Percentiles rank a stretch among this genome's conserved stretches.
phyloP scores from a whole-genome alignment of 2,797 vertebrate species.

The Anas flavirostris region DNA sequence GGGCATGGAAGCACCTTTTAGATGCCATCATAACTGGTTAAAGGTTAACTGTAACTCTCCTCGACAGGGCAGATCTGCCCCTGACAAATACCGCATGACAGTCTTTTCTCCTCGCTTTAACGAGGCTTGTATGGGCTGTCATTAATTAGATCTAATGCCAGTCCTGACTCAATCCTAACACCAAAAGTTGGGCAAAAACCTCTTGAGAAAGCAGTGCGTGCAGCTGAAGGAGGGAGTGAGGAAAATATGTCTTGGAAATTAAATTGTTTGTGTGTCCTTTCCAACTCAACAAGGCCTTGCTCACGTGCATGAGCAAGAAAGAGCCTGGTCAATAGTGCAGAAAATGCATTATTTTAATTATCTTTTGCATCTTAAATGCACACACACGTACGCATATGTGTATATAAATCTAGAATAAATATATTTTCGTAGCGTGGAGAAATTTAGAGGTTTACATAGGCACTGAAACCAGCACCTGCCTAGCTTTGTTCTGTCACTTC shows the following conservation, averaged over 20 bases:
- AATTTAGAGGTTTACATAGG: rapidly evolving
- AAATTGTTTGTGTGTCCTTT: not conserved
- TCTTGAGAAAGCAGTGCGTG: not conserved
- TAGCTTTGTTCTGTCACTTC: not conserved
- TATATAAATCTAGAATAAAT: not conserved
- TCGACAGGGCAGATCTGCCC: not conserved
- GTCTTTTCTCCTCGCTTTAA: not conserved
- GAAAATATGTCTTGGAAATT: not conserved
- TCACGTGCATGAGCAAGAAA: not conserved
- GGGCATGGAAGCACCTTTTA: constrained; percentile 1
- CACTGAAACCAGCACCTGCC: not conserved
- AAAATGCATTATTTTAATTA: not conserved
- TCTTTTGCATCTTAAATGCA: not conserved
- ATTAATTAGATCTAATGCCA: not conserved
- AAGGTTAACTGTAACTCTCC: not conserved
- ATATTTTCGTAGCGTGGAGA: rapidly evolving
- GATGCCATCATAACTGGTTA: not conserved
- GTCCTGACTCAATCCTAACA: not conserved
- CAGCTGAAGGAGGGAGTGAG: not conserved
- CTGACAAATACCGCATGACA: not conserved
- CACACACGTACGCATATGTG: rapidly evolving
- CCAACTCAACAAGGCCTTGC: not conserved
- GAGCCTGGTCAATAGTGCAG: not conserved
- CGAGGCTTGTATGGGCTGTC: not conserved
- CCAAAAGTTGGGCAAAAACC: not conserved